Conservation (phyloP, 2,888 invertebrate genomes). For the Brachylomia viminalis region DNA sequence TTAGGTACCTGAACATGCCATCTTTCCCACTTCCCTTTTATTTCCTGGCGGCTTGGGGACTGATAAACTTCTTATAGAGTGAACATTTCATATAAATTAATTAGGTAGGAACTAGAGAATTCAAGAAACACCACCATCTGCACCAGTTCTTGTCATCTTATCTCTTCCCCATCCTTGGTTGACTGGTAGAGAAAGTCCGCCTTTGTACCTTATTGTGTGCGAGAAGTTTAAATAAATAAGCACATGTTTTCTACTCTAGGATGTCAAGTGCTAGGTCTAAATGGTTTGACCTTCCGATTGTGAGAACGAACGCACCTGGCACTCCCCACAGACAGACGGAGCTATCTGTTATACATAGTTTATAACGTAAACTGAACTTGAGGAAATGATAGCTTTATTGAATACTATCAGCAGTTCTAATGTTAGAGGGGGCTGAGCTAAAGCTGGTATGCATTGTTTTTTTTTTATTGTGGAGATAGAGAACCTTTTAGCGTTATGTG, state of each 20-base stretch:
- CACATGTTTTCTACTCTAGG: constrained; percentile 22
- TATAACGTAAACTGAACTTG: constrained; percentile 20
- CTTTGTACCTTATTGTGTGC: neutral
- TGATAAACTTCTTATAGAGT: neutral
- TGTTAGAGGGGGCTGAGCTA: neutral
- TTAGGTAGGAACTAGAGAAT: constrained; percentile 7
- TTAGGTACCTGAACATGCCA: neutral
- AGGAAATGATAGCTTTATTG: constrained; percentile 35
- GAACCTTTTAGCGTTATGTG: neutral
- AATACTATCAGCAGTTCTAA: neutral
- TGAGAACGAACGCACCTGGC: constrained; percentile 55
- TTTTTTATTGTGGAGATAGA: neutral
- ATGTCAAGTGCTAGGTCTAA: constrained; percentile 28
- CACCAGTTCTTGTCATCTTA: neutral
- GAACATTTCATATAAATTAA: neutral
- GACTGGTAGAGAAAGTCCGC: neutral
- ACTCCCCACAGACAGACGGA: constrained; percentile 33
- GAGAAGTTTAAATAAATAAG: neutral
- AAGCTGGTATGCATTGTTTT: neutral
- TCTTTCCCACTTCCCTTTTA: no score
- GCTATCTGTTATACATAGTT: neutral
- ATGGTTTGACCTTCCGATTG: constrained; percentile 43
- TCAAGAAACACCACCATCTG: constrained; percentile 9
- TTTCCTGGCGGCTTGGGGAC: neutral
- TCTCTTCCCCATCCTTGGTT: neutral